Evolutionary conservation across 2,797 vertebrate genomes (phyloP).

Genomic region (Onychomys leucogaster): DNA sequence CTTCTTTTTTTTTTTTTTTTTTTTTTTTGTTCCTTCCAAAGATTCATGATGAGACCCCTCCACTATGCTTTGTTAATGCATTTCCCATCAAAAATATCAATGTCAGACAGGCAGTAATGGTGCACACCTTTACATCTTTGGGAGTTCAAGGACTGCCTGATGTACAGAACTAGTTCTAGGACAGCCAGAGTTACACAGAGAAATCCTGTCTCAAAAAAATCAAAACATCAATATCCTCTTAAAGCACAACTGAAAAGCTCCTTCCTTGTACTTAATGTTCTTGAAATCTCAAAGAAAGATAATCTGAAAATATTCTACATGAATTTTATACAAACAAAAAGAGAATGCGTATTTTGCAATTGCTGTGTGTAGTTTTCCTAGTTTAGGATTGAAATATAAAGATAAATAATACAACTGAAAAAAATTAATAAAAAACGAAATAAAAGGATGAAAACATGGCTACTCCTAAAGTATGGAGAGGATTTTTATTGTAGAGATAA

Average conservation of each 20-base stretch:
- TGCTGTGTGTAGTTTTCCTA: not conserved
- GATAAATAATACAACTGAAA: not conserved
- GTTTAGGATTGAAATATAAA: conserved; percentile 1
- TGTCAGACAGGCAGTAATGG: not conserved
- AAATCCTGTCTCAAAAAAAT: not conserved
- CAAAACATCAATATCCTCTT: not conserved
- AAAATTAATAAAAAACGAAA: not conserved
- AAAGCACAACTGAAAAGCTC: not conserved
- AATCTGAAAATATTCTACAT: not conserved
- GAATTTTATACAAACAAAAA: not conserved
- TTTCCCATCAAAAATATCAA: not conserved
- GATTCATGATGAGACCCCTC: not conserved
- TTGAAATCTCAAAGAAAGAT: not conserved
- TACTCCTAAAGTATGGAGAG: not conserved
- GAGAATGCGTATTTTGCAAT: not conserved
- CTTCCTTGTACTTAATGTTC: not conserved
- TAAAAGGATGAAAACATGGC: not conserved
- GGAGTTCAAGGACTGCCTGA: not conserved
- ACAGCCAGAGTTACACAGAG: not conserved
- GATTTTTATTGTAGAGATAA: not conserved
- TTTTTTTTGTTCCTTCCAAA: not conserved
- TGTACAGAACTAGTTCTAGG: not conserved
- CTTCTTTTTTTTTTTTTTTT: not conserved
- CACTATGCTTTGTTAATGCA: not conserved
- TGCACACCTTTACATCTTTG: not conserved